phyloP scores from a whole-genome alignment of 1,140 invertebrate species.

The Periplaneta americana region DNA sequence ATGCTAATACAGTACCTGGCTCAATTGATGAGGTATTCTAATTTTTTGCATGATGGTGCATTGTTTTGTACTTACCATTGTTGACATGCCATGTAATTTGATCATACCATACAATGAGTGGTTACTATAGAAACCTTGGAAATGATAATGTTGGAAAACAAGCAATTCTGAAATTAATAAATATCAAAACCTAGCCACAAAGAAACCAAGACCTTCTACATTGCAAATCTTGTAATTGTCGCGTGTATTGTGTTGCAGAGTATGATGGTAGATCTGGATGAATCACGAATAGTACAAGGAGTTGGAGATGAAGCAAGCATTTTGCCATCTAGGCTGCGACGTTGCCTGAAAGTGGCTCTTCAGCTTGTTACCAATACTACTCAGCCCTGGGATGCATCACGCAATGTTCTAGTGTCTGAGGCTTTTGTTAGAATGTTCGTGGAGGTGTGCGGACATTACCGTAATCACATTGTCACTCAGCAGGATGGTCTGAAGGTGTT shows the following conservation, averaged over 20 bases:
- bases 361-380: constrained; percentile 48
- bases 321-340: constrained; percentile 51
- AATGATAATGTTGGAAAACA: not conserved
- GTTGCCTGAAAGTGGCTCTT: constrained; percentile 52
- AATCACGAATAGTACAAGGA: constrained; percentile 42
- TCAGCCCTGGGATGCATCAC: constrained; percentile 25
- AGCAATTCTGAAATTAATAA: not conserved
- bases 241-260: constrained; percentile 43
- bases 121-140: too few relatives aligned
- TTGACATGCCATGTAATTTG: too few relatives aligned
- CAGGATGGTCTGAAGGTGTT: constrained; percentile 44
- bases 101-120: too few relatives aligned
- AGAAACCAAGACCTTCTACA: too few relatives aligned
- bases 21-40: constrained; percentile 42
- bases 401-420: constrained; percentile 60
- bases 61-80: too few relatives aligned
- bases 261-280: constrained; percentile 59
- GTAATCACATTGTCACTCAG: constrained; percentile 42
- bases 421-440: constrained; percentile 62
- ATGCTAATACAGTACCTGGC: constrained; percentile 24
- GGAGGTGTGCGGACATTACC: constrained; percentile 55
- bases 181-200: too few relatives aligned
- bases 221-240: too few relatives aligned
- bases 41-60: too few relatives aligned
- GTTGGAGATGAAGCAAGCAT: constrained; percentile 59